Conservation (phyloP, 2,113 vertebrate genomes). For the Castor canadensis region DNA sequence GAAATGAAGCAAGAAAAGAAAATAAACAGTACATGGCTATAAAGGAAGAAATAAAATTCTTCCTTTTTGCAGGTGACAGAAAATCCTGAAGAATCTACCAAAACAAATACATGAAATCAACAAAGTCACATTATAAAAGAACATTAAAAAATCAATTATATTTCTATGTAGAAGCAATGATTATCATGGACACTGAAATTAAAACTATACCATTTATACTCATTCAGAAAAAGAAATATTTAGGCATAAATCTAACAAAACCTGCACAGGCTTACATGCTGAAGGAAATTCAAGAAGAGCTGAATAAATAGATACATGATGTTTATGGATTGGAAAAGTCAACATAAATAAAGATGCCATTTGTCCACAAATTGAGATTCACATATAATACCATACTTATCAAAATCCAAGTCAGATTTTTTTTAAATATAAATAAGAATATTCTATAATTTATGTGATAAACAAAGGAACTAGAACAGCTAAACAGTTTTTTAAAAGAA, state of each 20-base stretch:
- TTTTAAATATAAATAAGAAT: neutral
- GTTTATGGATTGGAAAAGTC: neutral
- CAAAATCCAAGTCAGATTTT: neutral
- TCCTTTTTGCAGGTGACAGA: neutral
- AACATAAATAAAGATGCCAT: neutral
- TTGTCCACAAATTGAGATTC: neutral
- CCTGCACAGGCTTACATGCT: neutral
- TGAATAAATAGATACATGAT: neutral
- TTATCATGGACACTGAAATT: neutral
- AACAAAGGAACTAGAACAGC: neutral
- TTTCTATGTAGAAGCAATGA: neutral
- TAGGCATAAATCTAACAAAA: neutral
- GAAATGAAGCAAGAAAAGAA: neutral
- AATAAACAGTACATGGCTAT: neutral
- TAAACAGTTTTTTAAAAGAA: neutral
- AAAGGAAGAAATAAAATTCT: neutral
- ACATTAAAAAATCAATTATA: neutral
- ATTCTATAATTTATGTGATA: neutral
- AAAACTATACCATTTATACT: neutral
- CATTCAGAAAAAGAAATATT: slow-evolving; percentile 4
- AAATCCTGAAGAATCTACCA: neutral
- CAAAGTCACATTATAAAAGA: neutral
- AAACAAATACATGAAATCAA: neutral
- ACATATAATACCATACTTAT: neutral
- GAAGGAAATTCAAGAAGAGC: neutral